Evolutionary conservation across 2,113 vertebrate genomes (phyloP).

Genomic region (Chiloscyllium plagiosum): DNA sequence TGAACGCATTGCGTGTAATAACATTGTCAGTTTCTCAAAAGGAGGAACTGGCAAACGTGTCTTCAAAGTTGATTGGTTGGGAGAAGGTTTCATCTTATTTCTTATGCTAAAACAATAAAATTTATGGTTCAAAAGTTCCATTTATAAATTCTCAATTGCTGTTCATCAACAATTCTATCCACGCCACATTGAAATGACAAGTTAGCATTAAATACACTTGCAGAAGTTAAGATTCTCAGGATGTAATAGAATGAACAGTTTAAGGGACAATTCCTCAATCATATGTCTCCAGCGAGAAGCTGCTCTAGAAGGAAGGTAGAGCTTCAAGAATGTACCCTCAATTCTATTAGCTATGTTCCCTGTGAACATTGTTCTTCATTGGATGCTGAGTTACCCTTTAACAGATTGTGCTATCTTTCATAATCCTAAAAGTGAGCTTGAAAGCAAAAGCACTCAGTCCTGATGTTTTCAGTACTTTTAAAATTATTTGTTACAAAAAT

Average conservation of each 20-base stretch:
- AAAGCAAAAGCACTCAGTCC: background rate
- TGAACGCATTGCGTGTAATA: background rate
- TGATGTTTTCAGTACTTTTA: background rate
- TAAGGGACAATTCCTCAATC: background rate
- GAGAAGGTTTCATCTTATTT: background rate
- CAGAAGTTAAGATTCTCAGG: background rate
- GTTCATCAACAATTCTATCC: background rate
- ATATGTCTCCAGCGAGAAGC: background rate
- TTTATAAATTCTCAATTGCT: background rate
- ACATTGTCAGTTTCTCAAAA: background rate
- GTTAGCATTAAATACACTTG: background rate
- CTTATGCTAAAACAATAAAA: background rate
- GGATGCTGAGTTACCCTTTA: background rate
- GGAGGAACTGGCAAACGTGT: background rate
- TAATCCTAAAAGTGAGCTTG: background rate
- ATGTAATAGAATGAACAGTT: background rate
- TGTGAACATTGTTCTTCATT: background rate
- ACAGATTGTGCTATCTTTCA: background rate
- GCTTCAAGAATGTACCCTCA: background rate
- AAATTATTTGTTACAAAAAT: too few relatives aligned
- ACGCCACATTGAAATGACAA: background rate
- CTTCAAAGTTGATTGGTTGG: background rate
- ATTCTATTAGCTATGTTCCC: background rate
- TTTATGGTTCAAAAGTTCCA: background rate
- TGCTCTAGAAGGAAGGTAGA: background rate